Conservation (phyloP, 2,113 vertebrate genomes). For the Zingel zingel region DNA sequence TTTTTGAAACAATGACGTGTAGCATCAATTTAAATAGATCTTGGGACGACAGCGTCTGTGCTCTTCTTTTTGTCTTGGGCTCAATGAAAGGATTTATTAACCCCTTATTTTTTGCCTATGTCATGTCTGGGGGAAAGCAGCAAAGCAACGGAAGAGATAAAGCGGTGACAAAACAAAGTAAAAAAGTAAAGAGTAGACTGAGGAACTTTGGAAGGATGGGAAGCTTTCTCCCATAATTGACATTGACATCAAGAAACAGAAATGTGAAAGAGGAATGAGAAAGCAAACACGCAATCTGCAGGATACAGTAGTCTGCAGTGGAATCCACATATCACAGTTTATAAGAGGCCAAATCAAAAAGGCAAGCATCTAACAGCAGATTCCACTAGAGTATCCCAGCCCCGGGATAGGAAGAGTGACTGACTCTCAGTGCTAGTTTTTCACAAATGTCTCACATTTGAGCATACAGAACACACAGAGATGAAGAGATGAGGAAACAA, state of each 20-base stretch:
- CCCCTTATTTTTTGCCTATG: conserved; percentile 69
- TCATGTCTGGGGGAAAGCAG: conserved; percentile 65
- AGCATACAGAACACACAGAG: conserved; percentile 27
- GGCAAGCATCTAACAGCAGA: conserved; percentile 54
- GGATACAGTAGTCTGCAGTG: conserved; percentile 54
- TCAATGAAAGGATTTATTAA: conserved; percentile 76
- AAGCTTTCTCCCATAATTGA: conserved; percentile 52
- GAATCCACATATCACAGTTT: conserved; percentile 62
- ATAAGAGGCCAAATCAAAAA: conserved; percentile 64
- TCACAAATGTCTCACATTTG: conserved; percentile 32
- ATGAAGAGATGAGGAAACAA: conserved; percentile 10
- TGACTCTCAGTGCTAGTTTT: conserved; percentile 32
- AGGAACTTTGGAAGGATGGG: conserved; percentile 47
- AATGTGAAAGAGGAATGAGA: conserved; percentile 52
- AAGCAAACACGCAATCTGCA: conserved; percentile 50
- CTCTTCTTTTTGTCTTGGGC: conserved; percentile 60
- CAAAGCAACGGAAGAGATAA: conserved; percentile 42
- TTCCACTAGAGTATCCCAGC: conserved; percentile 52
- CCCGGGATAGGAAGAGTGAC: conserved; percentile 30
- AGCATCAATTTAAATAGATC: conserved; percentile 79
- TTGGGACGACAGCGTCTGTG: conserved; percentile 45
- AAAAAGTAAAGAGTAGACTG: conserved; percentile 61
- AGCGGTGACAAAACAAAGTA: conserved; percentile 56
- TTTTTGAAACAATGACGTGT: conserved; percentile 77
- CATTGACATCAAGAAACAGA: conserved; percentile 51